Conservation (phyloP, 2,113 vertebrate species). For the Tragelaphus buxtoni region DNA sequence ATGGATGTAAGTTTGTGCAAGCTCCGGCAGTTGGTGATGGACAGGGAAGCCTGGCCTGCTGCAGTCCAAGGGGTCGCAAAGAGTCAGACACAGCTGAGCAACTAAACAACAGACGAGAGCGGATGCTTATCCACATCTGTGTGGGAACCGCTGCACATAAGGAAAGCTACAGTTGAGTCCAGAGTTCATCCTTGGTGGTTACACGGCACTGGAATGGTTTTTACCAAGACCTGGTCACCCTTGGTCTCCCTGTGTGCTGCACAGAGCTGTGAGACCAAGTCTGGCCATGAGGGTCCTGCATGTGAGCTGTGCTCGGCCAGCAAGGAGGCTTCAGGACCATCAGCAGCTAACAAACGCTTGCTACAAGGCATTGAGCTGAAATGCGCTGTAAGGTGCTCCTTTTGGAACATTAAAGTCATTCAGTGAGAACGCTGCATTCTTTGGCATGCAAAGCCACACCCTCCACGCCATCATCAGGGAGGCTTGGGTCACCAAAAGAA, state of each 20-base stretch:
- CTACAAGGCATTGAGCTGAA: not conserved
- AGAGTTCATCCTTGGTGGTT: not conserved
- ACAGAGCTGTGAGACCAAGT: not conserved
- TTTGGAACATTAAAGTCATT: not conserved
- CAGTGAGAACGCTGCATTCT: constrained; percentile 8
- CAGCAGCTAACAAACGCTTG: not conserved
- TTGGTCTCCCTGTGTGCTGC: not conserved
- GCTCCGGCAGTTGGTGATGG: not conserved
- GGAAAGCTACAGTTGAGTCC: not conserved
- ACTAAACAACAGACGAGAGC: not conserved
- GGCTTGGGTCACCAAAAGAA: constrained; percentile 15
- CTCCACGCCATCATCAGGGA: constrained; percentile 26
- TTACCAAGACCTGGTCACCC: not conserved
- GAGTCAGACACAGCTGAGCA: not conserved
- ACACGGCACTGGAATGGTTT: not conserved
- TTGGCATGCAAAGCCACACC: constrained; percentile 45
- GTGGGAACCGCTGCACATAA: not conserved
- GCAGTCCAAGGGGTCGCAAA: not conserved
- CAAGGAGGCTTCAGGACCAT: not conserved
- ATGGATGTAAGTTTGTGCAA: not conserved
- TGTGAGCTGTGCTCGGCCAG: not conserved
- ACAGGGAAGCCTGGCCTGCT: not conserved
- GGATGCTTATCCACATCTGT: not conserved
- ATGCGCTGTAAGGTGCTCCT: not conserved
- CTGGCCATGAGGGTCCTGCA: not conserved